Conservation (phyloP, 2,113 vertebrate genomes). For the Grus americana region DNA sequence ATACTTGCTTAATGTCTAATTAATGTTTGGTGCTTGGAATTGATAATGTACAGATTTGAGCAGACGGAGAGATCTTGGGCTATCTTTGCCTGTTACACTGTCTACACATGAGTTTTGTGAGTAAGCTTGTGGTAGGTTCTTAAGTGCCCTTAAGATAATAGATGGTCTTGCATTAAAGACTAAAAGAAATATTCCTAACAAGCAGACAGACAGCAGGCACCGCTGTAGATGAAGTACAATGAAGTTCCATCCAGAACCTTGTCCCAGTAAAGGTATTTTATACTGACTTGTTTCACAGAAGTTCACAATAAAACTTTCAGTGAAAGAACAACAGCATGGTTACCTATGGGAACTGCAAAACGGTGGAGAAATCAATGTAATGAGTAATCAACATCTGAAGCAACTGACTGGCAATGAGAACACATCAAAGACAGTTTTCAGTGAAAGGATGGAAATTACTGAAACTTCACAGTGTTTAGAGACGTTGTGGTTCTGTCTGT, state of each 20-base stretch:
- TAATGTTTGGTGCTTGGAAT: not conserved
- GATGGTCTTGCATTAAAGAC: not conserved
- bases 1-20: not conserved
- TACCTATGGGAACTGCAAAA: not conserved
- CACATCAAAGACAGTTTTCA: not conserved
- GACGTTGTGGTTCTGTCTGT: not conserved
- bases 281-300: not conserved
- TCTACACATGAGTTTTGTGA: not conserved
- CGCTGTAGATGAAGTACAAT: not conserved
- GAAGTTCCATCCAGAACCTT: not conserved
- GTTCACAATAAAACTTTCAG: not conserved
- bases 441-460: not conserved
- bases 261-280: not conserved
- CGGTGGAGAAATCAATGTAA: not conserved
- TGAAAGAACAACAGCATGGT: not conserved
- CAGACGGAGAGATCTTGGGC: not conserved
- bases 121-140: not conserved
- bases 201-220: not conserved
- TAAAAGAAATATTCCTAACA: not conserved
- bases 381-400: slow-evolving; percentile 21
- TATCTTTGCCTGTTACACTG: not conserved
- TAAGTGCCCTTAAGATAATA: not conserved
- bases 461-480: not conserved
- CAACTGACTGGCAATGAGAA: not conserved
- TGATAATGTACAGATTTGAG: not conserved